phyloP scores from a whole-genome alignment of 2,888 invertebrate genomes.

The Callyntrura sp. region DNA sequence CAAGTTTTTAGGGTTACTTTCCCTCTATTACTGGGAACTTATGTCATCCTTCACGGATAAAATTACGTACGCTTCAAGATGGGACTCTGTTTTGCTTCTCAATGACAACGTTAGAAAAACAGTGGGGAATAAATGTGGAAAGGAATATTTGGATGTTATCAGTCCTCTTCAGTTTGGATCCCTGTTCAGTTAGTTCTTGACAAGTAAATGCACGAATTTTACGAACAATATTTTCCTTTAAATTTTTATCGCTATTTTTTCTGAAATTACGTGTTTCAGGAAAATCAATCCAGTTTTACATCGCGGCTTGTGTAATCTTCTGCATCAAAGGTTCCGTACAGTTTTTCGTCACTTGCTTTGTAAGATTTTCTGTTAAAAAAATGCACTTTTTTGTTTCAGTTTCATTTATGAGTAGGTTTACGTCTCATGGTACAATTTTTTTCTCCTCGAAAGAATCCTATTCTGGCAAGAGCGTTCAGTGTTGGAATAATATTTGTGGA shows the following conservation, averaged over 20 bases:
- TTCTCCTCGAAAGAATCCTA: slow-evolving; percentile 34
- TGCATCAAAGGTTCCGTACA: slow-evolving; percentile 51
- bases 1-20: slow-evolving; percentile 63
- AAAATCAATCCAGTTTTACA: slow-evolving; percentile 46
- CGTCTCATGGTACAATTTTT: no score
- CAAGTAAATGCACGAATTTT: no score
- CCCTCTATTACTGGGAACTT: slow-evolving; percentile 54
- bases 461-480: slow-evolving; percentile 7
- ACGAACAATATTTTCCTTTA: no score
- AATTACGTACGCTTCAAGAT: slow-evolving; percentile 15
- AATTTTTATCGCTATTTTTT: no score
- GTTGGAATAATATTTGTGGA: slow-evolving; percentile 37
- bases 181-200: slow-evolving; percentile 51
- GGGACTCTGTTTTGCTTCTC: slow-evolving; percentile 43
- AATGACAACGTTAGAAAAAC: background rate
- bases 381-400: no score
- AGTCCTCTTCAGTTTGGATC: slow-evolving; percentile 53
- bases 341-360: slow-evolving; percentile 72
- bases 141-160: slow-evolving; percentile 23
- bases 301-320: slow-evolving; percentile 30
- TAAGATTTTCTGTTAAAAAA: slow-evolving; percentile 40
- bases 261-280: no score
- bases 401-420: no score
- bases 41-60: slow-evolving; percentile 36
- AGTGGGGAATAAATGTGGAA: slow-evolving; percentile 46